Base-by-base conservation (phyloP, 2,888 invertebrate genomes). In the Microdon myrmicae region DNA sequence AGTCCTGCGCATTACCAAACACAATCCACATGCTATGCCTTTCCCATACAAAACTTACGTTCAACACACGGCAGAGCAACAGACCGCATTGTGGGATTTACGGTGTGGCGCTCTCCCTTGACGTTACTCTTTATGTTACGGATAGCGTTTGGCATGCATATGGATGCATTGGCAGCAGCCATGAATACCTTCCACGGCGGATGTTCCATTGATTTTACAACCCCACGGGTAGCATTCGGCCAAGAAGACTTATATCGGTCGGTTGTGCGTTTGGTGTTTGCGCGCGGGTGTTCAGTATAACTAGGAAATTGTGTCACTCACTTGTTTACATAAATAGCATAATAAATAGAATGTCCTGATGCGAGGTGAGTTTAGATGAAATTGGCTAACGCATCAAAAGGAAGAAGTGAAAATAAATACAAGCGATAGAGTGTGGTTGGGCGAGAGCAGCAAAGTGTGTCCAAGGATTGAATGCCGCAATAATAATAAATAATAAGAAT, bases 231-330 rank as follows among this genome's bases (percentile, higher is more conserved):
- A 51, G 74, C 75, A 78, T 74, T 78, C 76, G 75, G 73, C 73
- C 74, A 75, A 74, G 74, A 72, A 74, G 72, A 71, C 71, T 76
- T 71, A 71, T 71, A 66, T 72, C 73, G 74, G 74, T 73, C 76
- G 77, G 76, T 71, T n/a, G n/a, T 75, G 75, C 71, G 32, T 35
- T 32, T 71, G 61, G 60, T 44, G 47, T 49, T 35, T 71, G 70
- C 69, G 71, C 72, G 74, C 72, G 71, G 49, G 25, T 47, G 66
- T n/a, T n/a, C n/a, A 23, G 56, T 56, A 58, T 64, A 53, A 53
- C 58, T 53, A 55, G 5, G 10, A 43, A 43, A 37, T 35, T 31
- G 41, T 56, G 58, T 41, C 22, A 23, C 19, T 22, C 14, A 47
- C 19, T n/a, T n/a, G 23, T 22, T 26, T 13, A 9, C 8, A 31